Evolutionary conservation across 1,140 invertebrate species (phyloP).

Genomic region (Drosophila sucinea): DNA sequence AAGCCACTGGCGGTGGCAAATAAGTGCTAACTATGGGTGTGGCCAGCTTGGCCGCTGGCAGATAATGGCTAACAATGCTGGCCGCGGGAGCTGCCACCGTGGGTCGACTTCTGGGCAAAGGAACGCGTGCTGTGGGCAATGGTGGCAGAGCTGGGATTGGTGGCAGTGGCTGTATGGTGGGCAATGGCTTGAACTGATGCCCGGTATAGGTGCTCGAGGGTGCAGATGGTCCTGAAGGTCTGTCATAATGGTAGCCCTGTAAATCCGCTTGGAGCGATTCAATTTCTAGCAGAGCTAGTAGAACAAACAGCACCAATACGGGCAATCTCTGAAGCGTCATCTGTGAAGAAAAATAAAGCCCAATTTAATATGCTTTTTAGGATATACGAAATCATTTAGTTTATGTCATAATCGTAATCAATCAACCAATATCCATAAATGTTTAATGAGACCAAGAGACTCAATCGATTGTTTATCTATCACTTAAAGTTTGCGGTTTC

Average conservation of each 20-base stretch:
- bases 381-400: slow-evolving; percentile 19
- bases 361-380: slow-evolving; percentile 18
- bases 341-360: slow-evolving; percentile 29
- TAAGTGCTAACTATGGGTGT: slow-evolving; percentile 22
- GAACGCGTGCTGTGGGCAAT: slow-evolving; percentile 53
- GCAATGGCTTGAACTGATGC: slow-evolving; percentile 64
- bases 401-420: slow-evolving; percentile 46
- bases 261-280: slow-evolving; percentile 16
- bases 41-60: slow-evolving; percentile 8
- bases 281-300: slow-evolving; percentile 21
- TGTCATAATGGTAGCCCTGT: slow-evolving; percentile 68
- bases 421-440: slow-evolving; percentile 65
- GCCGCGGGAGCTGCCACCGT: slow-evolving; percentile 15
- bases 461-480: slow-evolving; percentile 65
- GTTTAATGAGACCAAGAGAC: slow-evolving; percentile 64
- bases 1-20: slow-evolving; percentile 25
- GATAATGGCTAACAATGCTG: slow-evolving; percentile 43
- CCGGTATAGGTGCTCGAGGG: slow-evolving; percentile 42
- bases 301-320: slow-evolving; percentile 31
- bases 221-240: slow-evolving; percentile 48
- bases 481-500: slow-evolving; percentile 40
- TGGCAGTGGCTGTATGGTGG: slow-evolving; percentile 69
- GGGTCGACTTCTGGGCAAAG: slow-evolving; percentile 46
- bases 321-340: slow-evolving; percentile 43
- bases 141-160: slow-evolving; percentile 66